phyloP scores from a whole-genome alignment of 2,113 vertebrate genomes.

The Bujurquina vittata region DNA sequence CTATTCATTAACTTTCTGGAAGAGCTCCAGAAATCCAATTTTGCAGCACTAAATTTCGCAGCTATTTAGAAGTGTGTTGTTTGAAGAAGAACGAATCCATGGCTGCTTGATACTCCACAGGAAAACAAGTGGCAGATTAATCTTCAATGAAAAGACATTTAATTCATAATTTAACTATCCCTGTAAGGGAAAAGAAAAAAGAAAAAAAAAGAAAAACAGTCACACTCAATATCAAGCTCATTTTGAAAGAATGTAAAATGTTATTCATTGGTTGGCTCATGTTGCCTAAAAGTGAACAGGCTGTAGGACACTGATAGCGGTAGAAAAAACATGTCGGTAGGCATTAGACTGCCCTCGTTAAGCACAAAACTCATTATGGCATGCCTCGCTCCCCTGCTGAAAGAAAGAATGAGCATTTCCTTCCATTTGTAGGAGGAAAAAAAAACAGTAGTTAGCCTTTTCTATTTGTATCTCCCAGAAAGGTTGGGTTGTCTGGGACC shows the following conservation, averaged over 20 bases:
- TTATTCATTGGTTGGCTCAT: slow-evolving; percentile 44
- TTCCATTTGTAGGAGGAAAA: slow-evolving; percentile 34
- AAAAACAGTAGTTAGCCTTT: slow-evolving; percentile 50
- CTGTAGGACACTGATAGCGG: slow-evolving; percentile 69
- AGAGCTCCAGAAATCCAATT: slow-evolving; percentile 20
- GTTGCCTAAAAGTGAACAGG: slow-evolving; percentile 60
- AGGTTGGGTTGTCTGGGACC: slow-evolving; percentile 64
- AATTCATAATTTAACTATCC: slow-evolving; percentile 51
- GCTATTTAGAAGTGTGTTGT: slow-evolving; percentile 1
- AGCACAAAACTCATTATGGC: slow-evolving; percentile 71
- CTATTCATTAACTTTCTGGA: slow-evolving; percentile 31
- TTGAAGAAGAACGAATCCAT: background rate
- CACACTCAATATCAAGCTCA: slow-evolving; percentile 35
- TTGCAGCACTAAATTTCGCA: background rate
- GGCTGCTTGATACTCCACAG: slow-evolving; percentile 14
- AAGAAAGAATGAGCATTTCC: slow-evolving; percentile 62
- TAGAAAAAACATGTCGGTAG: slow-evolving; percentile 65
- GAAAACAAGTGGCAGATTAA: slow-evolving; percentile 36
- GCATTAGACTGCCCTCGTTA: slow-evolving; percentile 67
- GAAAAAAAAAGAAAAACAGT: background rate
- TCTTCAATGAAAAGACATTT: slow-evolving; percentile 37
- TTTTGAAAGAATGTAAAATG: slow-evolving; percentile 56
- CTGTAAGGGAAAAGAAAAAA: background rate
- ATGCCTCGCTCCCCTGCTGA: slow-evolving; percentile 57
- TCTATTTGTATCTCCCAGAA: slow-evolving; percentile 70